These are phyloP conservation scores for Nesidiocoris tenuis DNA, from an alignment of 2,888 invertebrate genomes.

Conservation along the genomic window DNA sequence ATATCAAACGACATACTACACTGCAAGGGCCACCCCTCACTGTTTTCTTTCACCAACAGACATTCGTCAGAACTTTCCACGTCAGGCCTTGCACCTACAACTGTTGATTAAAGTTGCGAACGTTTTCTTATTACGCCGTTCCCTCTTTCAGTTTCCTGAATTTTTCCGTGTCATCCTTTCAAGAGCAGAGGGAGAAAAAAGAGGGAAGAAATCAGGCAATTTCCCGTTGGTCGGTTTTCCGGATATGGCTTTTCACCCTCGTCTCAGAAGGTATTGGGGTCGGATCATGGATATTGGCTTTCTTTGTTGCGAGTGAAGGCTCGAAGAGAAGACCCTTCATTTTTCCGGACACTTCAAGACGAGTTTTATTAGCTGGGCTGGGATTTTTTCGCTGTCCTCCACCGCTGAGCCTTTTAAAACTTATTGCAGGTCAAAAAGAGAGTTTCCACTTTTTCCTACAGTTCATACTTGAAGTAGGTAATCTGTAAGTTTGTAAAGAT, in stretches of 20 bases:
- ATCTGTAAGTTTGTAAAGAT: too few species aligned
- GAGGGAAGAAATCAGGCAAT: neutral
- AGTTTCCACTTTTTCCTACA: too few species aligned
- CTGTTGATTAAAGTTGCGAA: neutral
- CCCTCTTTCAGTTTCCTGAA: neutral
- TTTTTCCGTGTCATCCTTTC: neutral
- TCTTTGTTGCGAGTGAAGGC: neutral
- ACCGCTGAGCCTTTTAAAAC: too few species aligned
- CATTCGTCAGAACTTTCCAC: too few species aligned
- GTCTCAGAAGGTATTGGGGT: neutral
- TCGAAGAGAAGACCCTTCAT: neutral
- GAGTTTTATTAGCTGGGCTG: neutral
- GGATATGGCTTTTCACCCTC: neutral
- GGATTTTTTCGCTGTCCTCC: too few species aligned
- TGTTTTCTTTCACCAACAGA: too few species aligned
- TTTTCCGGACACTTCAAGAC: neutral
- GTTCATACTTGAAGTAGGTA: too few species aligned
- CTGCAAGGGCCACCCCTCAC: too few species aligned
- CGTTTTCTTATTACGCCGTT: neutral
- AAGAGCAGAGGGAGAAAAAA: neutral
- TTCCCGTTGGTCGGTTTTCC: neutral
- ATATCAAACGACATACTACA: too few species aligned
- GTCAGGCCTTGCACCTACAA: too few species aligned
- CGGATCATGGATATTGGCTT: neutral
- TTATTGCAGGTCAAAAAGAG: too few species aligned